phyloP scores from a whole-genome alignment of 2,113 vertebrate genomes.

The Murina feae region DNA sequence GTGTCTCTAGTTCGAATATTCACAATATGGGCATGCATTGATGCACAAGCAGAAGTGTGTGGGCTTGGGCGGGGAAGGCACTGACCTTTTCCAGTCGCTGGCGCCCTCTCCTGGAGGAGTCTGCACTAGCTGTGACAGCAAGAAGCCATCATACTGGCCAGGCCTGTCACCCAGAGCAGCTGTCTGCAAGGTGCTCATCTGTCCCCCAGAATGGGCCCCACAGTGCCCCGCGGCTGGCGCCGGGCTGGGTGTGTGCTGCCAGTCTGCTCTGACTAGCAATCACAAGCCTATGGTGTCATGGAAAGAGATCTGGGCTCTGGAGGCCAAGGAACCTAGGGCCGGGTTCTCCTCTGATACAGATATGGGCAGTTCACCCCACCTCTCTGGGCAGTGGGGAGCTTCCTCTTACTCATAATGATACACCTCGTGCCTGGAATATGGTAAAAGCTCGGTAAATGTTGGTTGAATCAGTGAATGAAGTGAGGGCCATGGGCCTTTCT shows the following conservation, averaged over 20 bases:
- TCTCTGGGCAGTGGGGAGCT: slow-evolving; percentile 19
- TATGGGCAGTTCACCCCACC: neutral
- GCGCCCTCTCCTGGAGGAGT: slow-evolving; percentile 64
- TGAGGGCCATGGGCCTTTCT: neutral
- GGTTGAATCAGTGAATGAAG: neutral
- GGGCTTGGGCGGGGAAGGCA: neutral
- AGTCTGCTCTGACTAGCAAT: slow-evolving; percentile 40
- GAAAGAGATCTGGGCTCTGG: slow-evolving; percentile 56
- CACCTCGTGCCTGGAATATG: neutral
- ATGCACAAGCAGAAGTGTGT: neutral
- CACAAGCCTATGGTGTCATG: slow-evolving; percentile 71
- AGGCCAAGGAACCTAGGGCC: slow-evolving; percentile 23
- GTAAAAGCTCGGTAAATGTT: neutral
- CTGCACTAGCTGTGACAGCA: neutral
- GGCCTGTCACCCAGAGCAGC: neutral
- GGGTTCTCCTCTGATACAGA: neutral
- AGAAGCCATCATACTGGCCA: neutral
- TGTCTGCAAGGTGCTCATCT: slow-evolving; percentile 39
- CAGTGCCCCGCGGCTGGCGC: slow-evolving; percentile 35
- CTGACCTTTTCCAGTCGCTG: neutral
- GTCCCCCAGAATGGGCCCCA: slow-evolving; percentile 50
- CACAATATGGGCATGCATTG: neutral
- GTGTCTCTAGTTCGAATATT: neutral
- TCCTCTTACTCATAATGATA: neutral
- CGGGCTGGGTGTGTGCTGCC: slow-evolving; percentile 17